Base-by-base conservation (phyloP, 1,140 invertebrate species). In the Cyphomyrmex costatus region DNA sequence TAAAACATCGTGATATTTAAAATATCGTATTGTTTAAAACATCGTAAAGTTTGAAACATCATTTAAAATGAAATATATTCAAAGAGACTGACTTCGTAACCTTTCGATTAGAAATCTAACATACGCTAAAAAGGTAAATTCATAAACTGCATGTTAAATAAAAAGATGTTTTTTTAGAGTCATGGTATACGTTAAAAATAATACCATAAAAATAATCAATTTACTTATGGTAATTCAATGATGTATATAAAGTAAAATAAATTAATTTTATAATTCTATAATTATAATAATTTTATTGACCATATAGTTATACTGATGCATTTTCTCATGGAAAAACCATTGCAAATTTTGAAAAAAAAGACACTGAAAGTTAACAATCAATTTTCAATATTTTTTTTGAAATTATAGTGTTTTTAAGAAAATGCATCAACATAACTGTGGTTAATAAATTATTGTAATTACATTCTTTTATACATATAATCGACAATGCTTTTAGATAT, bases 31-130 rank as follows among this genome's bases (percentile, higher is more conserved):
- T 12, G 5, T 46, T 19, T 66, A 90, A 42, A 42, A 10, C 8
- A 42, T 42, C 36, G 2, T 10, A 10, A 42, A 10, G 36, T 42
- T 42, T 42, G 36, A 42, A 10, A 42, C 36, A 12, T 42, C 2
- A 42, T 42, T 42, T 42, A 8, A 93, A 92, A 91, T 86, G 79
- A 74, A 89, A 68, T 33, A 33, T 33, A 65, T 65, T 33, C 30
- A 61, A 10, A 12, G 24, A 65, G 30, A 63, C n/a, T 19, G 5
- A 33, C 19, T 51, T 16, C 49, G 1, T 51, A 95, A 95, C 94
- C 95, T 95, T 96, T 96, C 94, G 95, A 96, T 96, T 95, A 95
- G 95, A 96, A 96, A 95, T 96, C 95, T 95, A 95, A 95, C 95
- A 94, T 95, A 95, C 95, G 95, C 95, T 94, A 95, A 95, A 95